Evolutionary conservation across 2,113 vertebrate species (phyloP), one percentile per base, ranked within the genome.

Genomic region (Athene noctua): DNA sequence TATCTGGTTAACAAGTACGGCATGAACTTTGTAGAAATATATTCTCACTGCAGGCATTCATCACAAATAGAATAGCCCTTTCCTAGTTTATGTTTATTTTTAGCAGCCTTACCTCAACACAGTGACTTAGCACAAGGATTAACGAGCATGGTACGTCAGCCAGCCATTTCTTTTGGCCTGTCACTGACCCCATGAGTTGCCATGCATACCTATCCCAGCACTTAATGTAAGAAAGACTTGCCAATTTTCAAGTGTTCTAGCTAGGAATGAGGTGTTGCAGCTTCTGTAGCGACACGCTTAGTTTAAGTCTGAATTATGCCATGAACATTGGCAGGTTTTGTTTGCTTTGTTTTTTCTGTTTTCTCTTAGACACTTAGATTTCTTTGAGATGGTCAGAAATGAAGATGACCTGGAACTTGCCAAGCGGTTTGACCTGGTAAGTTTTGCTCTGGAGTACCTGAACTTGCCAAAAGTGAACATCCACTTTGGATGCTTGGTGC

Each of bases 311-410:
- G 34, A 88, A n/a, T 65, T 55, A n/a, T 63, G 5, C 15, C 49
- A 15, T 47, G 40, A 95, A 44, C 38, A 36, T 7, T 26, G 40
- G 17, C 32, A 73, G 52, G 51, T 46, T 83, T 93, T 74, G 7
- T 88, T 85, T 66, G 40, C 7, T 84, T 83, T 55, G 10, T 23
- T 86, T 67, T 67, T 80, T 92, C 67, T 88, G 8, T 86, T 66
- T 80, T 90, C 70, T 27, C 90, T 73, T 90, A 99, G 99, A 95
- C 99, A 99, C 96, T 98, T 99, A 98, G 99, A 99, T 96, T 99
- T 99, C 98, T 99, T 99, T 84, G 99, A 99, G 97, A 99, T 99
- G 99, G 99, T 99, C 90, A 98, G 99, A 92, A 99, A 99, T 65
- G 99, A 99, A 96, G 99, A 99, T 67, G 99, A 99, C 96, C 97